Base-by-base conservation (phyloP, 2,888 invertebrate genomes). In the Epirrhoe alternata region DNA sequence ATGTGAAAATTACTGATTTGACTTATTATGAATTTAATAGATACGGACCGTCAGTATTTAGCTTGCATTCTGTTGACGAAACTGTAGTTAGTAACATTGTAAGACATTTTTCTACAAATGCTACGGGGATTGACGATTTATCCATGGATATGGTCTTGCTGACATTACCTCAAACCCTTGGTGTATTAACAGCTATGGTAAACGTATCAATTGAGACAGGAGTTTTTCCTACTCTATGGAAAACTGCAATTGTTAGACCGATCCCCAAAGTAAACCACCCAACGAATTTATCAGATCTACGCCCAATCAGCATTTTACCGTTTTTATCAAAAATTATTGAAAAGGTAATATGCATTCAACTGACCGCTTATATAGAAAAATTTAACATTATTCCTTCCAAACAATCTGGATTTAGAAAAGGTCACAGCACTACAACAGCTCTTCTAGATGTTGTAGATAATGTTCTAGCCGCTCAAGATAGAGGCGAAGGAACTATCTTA, bases 371-470 rank as follows among this genome's bases (percentile, higher is more conserved):
- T 24, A 12, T 74, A 0, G 68, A 73, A 24, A 6, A 0, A 6
- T 56, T 70, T 24, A 52, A 68, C 0, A 68, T 71, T 0, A 12
- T n/a, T n/a, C n/a, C n/a, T n/a, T n/a, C 47, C 8, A 12, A 61
- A 0, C 74, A 75, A n/a, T 74, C 72, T 0, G 75, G 73, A 0
- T 73, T 74, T 31, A 24, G 61, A 7, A 62, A 55, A 24, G 38
- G 30, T 30, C 50, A 50, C 38, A 55, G 70, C 8, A 74, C 72
- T 1, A 38, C 63, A 2, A 71, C 71, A 0, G 64, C 73, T 0
- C 42, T 75, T 0, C 17, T 64, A 0, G 68, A 73, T 51, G 72
- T 76, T 0, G 33, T 64, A 0, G 74, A 67, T 5, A 64, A 71
- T 45, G 61, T 74, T 0, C 24, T 74, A 0, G 54, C 49, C 0